phyloP scores from a whole-genome alignment of 2,797 vertebrate genomes.

The Argyrosomus regius region DNA sequence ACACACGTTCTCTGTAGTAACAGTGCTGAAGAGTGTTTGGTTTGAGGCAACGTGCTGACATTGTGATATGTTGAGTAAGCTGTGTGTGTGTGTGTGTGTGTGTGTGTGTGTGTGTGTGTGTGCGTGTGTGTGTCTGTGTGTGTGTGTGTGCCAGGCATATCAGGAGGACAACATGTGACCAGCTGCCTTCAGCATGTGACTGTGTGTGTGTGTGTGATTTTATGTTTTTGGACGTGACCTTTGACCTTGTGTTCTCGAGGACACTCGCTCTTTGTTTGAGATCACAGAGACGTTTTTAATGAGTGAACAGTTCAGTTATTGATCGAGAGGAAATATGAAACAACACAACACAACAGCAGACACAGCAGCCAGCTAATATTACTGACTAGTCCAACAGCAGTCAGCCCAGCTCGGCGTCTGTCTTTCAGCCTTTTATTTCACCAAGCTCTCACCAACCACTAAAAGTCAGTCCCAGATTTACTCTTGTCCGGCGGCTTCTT shows the following conservation, averaged over 20 bases:
- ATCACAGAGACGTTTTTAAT: background rate
- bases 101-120: slow-evolving; percentile 3
- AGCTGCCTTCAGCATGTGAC: slow-evolving; percentile 51
- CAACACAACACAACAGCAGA: no score
- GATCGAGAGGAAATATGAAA: background rate
- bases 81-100: slow-evolving; percentile 21
- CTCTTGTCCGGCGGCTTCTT: no score
- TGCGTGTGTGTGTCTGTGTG: slow-evolving; percentile 2
- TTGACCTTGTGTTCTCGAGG: slow-evolving; percentile 47
- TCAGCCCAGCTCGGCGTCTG: no score
- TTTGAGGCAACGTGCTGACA: slow-evolving; percentile 38
- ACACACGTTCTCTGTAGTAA: slow-evolving; percentile 1
- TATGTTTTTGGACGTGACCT: slow-evolving; percentile 43
- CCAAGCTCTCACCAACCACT: no score
- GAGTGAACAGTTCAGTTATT: background rate
- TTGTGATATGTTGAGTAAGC: slow-evolving; percentile 19
- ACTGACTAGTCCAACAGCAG: no score
- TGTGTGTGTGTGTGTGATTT: slow-evolving; percentile 19
- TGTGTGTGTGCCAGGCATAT: slow-evolving; percentile 28
- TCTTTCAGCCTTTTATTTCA: no score
- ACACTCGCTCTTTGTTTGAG: slow-evolving; percentile 12
- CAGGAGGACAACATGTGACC: slow-evolving; percentile 64
- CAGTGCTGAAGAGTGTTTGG: slow-evolving; percentile 34
- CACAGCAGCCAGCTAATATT: no score
- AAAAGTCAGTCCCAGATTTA: no score